Percentiles rank a stretch among this genome's conserved stretches.
Evolutionary conservation across 1,140 invertebrate species (phyloP).

Genomic region (Musca vetustissima): DNA sequence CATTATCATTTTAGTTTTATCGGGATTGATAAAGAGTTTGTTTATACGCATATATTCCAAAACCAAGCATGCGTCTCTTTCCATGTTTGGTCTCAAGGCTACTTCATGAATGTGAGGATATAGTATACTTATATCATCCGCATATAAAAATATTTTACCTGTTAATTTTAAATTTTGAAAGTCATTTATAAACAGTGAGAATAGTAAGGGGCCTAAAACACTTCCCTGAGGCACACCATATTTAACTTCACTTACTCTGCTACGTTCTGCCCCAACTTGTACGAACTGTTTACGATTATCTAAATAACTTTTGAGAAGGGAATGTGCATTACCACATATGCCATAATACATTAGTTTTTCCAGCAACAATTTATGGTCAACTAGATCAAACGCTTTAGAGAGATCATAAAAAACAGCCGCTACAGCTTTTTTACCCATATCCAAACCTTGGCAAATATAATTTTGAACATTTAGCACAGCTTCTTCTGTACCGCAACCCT

Average conservation of each 20-base stretch:
- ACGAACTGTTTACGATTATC: neutral
- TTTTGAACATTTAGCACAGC: neutral
- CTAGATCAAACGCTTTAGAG: neutral
- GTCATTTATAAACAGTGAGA: too few species aligned
- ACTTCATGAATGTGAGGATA: too few species aligned
- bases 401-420: neutral
- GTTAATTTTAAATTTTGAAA: too few species aligned
- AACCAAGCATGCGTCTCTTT: too few species aligned
- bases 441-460: neutral
- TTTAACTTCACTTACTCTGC: neutral
- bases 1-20: too few species aligned
- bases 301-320: neutral
- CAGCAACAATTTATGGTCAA: neutral
- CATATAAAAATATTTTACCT: too few species aligned
- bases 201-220: too few species aligned
- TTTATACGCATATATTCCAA: too few species aligned
- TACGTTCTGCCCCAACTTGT: neutral
- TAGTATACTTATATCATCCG: too few species aligned
- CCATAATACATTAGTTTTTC: neutral
- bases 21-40: too few species aligned
- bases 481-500: neutral
- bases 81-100: too few species aligned
- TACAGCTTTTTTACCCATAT: neutral
- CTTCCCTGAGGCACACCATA: slow-evolving; percentile 3
- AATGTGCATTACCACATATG: neutral